Evolutionary conservation across 2,797 vertebrate species (phyloP).

Genomic region (Atherinosoma microstoma): DNA sequence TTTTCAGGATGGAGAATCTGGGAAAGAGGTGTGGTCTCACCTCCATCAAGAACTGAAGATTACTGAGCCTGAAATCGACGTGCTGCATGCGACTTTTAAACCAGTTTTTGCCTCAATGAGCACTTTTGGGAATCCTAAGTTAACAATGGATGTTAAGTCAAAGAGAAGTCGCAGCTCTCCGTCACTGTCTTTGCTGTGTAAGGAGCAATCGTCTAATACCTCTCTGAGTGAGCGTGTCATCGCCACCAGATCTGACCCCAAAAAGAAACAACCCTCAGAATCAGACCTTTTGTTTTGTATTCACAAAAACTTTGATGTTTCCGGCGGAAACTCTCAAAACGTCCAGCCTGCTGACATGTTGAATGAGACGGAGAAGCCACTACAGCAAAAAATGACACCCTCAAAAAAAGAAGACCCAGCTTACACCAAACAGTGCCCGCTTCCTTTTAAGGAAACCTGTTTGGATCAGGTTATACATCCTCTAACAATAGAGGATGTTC

Average conservation of each 20-base stretch:
- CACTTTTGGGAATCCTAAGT: slow-evolving; percentile 54
- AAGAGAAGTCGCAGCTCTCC: slow-evolving; percentile 83
- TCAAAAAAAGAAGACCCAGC: slow-evolving; percentile 60
- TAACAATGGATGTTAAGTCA: slow-evolving; percentile 69
- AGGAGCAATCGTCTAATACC: slow-evolving; percentile 65
- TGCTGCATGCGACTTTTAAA: slow-evolving; percentile 69
- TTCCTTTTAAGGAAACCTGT: slow-evolving; percentile 29
- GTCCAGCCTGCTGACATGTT: slow-evolving; percentile 18
- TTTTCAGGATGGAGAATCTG: slow-evolving; percentile 55
- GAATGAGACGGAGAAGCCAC: slow-evolving; percentile 46
- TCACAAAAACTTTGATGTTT: slow-evolving; percentile 46
- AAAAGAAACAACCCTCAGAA: slow-evolving; percentile 74
- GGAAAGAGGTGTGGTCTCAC: slow-evolving; percentile 82
- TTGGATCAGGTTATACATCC: slow-evolving; percentile 28
- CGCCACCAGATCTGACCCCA: slow-evolving; percentile 45
- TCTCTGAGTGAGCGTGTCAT: slow-evolving; percentile 41
- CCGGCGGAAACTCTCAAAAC: slow-evolving; percentile 34
- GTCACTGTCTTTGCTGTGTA: slow-evolving; percentile 73
- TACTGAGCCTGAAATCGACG: slow-evolving; percentile 88
- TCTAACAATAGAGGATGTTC: slow-evolving; percentile 27
- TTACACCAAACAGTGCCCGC: slow-evolving; percentile 35
- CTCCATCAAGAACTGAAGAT: slow-evolving; percentile 90
- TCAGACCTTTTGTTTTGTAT: slow-evolving; percentile 69
- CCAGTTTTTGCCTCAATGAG: slow-evolving; percentile 59
- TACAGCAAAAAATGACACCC: slow-evolving; percentile 38